phyloP scores from a whole-genome alignment of 1,140 invertebrate genomes.

The Orius insidiosus region DNA sequence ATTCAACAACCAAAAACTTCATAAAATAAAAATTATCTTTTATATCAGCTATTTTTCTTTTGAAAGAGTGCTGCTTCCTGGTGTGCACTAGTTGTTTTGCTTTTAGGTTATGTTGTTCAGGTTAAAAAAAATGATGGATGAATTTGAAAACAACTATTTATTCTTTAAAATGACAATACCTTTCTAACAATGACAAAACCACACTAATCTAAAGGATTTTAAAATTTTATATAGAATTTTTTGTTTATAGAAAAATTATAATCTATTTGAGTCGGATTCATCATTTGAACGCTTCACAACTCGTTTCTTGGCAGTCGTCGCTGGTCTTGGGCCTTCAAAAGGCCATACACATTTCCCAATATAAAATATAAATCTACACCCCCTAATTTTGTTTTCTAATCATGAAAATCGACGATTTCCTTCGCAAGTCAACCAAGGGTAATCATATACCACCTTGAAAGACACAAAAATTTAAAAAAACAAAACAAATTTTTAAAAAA shows the following conservation, averaged over 20 bases:
- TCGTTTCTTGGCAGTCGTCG: conserved; percentile 6
- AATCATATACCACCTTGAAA: conserved; percentile 3
- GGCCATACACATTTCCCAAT: conserved; percentile 9
- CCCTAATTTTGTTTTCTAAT: conserved; percentile 5
- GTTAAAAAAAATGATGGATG: too few species aligned
- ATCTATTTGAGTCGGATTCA: conserved; percentile 12
- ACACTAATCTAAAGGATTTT: background rate
- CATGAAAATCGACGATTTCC: background rate
- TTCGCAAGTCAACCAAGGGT: background rate
- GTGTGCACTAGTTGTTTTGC: too few species aligned
- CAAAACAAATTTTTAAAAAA: background rate
- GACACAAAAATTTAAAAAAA: background rate
- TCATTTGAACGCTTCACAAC: conserved; percentile 12
- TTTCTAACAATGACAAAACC: too few species aligned
- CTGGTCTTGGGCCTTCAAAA: conserved; percentile 2
- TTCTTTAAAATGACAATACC: too few species aligned
- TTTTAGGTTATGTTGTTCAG: too few species aligned
- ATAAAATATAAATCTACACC: conserved; percentile 9
- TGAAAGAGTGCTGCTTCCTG: too few species aligned
- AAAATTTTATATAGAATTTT: background rate
- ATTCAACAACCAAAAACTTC: too few species aligned
- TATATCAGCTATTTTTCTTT: too few species aligned
- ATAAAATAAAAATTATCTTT: too few species aligned
- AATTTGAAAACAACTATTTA: too few species aligned
- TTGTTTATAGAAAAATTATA: conserved; percentile 12